Percentiles rank a stretch among this genome's conserved stretches.
Evolutionary conservation across 64 coral and sea anemone species (phyloP).

Genomic region (Pocillopora verrucosa): DNA sequence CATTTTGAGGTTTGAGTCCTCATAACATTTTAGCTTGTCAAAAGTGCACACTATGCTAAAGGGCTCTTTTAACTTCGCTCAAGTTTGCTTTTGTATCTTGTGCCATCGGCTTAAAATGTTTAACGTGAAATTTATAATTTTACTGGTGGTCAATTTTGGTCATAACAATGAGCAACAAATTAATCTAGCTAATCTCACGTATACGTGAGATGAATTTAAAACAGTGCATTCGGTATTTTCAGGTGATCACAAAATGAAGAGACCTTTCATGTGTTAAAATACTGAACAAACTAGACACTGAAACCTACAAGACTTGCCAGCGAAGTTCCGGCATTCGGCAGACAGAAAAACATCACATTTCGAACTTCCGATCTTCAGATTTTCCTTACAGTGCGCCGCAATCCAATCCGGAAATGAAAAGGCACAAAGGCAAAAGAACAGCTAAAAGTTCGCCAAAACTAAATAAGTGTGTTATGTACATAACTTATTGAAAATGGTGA

Average conservation of each 20-base stretch:
- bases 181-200: background rate
- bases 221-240: background rate
- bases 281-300: background rate
- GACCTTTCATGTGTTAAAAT: background rate
- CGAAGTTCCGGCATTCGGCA: background rate
- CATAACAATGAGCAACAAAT: no score
- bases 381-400: background rate
- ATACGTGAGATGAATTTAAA: background rate
- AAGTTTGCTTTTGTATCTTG: no score
- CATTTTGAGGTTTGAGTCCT: no score
- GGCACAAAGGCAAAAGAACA: background rate
- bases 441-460: background rate
- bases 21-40: no score
- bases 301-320: background rate
- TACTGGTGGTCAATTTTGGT: no score
- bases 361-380: background rate
- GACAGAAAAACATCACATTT: background rate
- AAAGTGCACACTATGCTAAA: no score
- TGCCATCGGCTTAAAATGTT: no score
- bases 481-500: no score
- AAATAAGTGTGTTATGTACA: no score
- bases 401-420: background rate
- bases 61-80: no score
- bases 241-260: background rate
- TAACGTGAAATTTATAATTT: no score